A percentile compares a stretch with the other conserved stretches of the same genome.
phyloP scores from a whole-genome alignment of 2,888 invertebrate genomes.

The Lasioglossum lativentre region DNA sequence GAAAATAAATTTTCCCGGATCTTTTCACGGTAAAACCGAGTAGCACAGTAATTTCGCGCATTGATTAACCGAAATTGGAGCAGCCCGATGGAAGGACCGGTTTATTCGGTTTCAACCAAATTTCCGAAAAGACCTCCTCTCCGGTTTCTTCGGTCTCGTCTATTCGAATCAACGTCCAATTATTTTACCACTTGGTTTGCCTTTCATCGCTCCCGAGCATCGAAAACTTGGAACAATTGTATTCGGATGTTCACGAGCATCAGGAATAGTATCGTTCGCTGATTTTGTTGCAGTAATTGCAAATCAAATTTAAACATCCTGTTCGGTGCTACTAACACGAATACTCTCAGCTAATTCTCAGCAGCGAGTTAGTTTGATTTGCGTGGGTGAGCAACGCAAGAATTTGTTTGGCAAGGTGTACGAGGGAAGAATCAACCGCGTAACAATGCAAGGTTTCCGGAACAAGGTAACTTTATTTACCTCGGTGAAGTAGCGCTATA shows the following conservation, averaged over 20 bases:
- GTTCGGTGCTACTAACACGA: neutral
- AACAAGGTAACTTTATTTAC: slow-evolving; percentile 33
- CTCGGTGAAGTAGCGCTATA: neutral
- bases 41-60: slow-evolving; percentile 46
- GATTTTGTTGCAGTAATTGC: neutral
- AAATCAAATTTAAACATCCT: neutral
- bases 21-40: slow-evolving; percentile 17
- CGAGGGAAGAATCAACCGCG: neutral
- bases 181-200: neutral
- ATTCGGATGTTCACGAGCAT: neutral
- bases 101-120: slow-evolving; percentile 49
- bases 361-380: neutral
- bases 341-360: neutral
- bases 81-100: neutral
- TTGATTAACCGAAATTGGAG: slow-evolving; percentile 50
- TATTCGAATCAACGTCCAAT: neutral
- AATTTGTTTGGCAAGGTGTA: neutral
- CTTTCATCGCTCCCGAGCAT: neutral
- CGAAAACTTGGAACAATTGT: neutral
- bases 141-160: slow-evolving; percentile 21
- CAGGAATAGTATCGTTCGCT: too few relatives aligned
- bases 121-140: slow-evolving; percentile 24
- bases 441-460: slow-evolving; percentile 4
- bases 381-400: neutral
- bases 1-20: slow-evolving; percentile 30